These are phyloP conservation scores for Botrylloides violaceus DNA, from an alignment of 23 tunicate species.

Conservation along the genomic window DNA sequence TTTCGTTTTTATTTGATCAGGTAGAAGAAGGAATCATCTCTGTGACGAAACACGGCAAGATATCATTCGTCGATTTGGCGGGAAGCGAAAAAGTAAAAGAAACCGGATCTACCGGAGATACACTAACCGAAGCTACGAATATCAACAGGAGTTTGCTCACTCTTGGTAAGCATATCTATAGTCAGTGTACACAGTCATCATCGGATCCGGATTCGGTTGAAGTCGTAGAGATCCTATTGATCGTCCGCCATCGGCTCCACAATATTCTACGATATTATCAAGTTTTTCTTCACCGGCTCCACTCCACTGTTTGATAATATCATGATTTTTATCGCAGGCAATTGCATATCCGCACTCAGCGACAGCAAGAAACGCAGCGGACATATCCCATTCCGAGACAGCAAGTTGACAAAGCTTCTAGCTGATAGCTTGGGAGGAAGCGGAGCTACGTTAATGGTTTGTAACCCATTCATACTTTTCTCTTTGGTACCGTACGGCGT, in stretches of 20 bases:
- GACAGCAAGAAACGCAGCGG: slow-evolving; percentile 74
- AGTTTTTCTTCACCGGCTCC: no score
- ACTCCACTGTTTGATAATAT: no score
- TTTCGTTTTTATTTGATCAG: no score
- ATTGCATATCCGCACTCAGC: slow-evolving; percentile 83
- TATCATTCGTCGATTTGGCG: slow-evolving; percentile 84
- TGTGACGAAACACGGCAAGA: slow-evolving; percentile 78
- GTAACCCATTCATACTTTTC: slow-evolving; percentile 1
- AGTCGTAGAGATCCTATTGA: no score
- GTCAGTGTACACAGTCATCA: no score
- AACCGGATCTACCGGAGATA: slow-evolving; percentile 85
- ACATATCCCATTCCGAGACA: slow-evolving; percentile 86
- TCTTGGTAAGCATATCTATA: slow-evolving; percentile 30
- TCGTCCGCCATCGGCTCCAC: no score
- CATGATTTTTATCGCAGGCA: no score
- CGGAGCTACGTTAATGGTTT: slow-evolving; percentile 80
- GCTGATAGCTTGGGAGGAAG: slow-evolving; percentile 81
- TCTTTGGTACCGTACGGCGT: neutral
- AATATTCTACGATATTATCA: no score
- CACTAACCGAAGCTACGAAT: slow-evolving; percentile 78
- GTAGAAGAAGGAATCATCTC: slow-evolving; percentile 33
- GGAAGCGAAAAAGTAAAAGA: slow-evolving; percentile 95
- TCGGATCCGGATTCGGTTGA: no score
- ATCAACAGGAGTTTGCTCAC: slow-evolving; percentile 81
- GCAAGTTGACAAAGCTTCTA: slow-evolving; percentile 76